Evolutionary conservation across 2,888 invertebrate genomes (phyloP).

Genomic region (Mythimna lalbum): DNA sequence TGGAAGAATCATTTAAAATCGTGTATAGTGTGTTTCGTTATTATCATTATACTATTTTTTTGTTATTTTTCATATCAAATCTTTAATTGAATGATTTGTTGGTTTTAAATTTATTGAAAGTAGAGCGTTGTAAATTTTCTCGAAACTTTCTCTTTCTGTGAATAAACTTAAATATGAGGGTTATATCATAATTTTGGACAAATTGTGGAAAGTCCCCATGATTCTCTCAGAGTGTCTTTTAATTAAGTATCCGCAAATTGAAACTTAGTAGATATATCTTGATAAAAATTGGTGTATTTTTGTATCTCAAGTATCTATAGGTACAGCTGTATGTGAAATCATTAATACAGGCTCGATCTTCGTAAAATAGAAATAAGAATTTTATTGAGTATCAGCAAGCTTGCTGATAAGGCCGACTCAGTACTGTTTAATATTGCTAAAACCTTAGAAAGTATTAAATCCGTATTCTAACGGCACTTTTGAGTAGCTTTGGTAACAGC

Average conservation of each 20-base stretch:
- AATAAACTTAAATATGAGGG: background rate
- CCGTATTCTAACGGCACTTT: background rate
- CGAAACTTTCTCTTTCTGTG: background rate
- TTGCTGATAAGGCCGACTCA: background rate
- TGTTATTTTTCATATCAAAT: conserved; percentile 6
- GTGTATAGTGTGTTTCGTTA: conserved; percentile 3
- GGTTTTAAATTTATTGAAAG: background rate
- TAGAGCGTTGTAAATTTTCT: background rate
- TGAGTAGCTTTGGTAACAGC: too few relatives aligned
- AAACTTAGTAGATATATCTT: too few relatives aligned
- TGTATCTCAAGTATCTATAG: too few relatives aligned
- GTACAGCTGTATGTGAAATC: too few relatives aligned
- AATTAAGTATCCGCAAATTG: too few relatives aligned
- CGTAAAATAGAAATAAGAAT: background rate
- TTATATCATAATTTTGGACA: background rate
- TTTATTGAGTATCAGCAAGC: background rate
- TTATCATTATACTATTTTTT: conserved; percentile 3
- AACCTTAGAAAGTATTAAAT: background rate
- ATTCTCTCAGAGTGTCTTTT: background rate
- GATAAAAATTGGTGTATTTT: too few relatives aligned
- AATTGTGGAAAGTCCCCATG: background rate
- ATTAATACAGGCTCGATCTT: too few relatives aligned
- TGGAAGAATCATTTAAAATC: background rate
- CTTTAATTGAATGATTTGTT: conserved; percentile 18
- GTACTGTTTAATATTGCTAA: too few relatives aligned